Evolutionary conservation across 35 echinoderm and acorn worm species (phyloP), one percentile per base, ranked within the genome.

Genomic region (Heliocidaris tuberculata): DNA sequence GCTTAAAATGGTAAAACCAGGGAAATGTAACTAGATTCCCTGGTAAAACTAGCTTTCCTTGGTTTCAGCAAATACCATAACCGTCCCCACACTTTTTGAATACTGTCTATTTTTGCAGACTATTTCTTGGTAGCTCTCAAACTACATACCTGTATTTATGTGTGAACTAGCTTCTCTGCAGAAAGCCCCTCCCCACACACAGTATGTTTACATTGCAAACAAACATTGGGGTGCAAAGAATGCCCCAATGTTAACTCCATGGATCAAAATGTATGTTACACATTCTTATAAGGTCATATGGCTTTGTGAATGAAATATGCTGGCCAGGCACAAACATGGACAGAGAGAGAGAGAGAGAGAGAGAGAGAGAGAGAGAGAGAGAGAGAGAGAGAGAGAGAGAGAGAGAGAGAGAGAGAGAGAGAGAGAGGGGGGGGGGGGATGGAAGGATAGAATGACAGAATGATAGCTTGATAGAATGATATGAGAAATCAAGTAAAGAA

Each of bases 241-340:
- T 89, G 87, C 47, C 15, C 47, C 87, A 89, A 32, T 89, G 47
- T 89, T 48, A 89, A 48, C 87, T 89, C 87, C 87, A 16, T 30
- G 29, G 31, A 19, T n/a, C 65, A 78, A 78, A 7, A 27, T 27
- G 65, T 13, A 35, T 32, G 87, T 89, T n/a, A 89, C 87, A 32
- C 87, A 89, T 89, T 89, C 87, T 89, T 89, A 89, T 89, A 89
- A 89, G 87, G 87, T 89, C 87, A 89, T 89, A 24, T 78, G 65
- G 65, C 65, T 78, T 78, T 78, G 65, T 78, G 65, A 78, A 78
- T 78, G 65, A 78, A 78, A 78, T 78, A n/a, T 78, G 65, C 65
- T n/a, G 65, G 27, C 65, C 65, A 78, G 19, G 65, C 65, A 78
- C 65, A 78, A 78, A n/a, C 27, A 9, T 13, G 31, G 87, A 47